phyloP scores from a whole-genome alignment of 2,113 vertebrate genomes.

The Apteryx owenii region DNA sequence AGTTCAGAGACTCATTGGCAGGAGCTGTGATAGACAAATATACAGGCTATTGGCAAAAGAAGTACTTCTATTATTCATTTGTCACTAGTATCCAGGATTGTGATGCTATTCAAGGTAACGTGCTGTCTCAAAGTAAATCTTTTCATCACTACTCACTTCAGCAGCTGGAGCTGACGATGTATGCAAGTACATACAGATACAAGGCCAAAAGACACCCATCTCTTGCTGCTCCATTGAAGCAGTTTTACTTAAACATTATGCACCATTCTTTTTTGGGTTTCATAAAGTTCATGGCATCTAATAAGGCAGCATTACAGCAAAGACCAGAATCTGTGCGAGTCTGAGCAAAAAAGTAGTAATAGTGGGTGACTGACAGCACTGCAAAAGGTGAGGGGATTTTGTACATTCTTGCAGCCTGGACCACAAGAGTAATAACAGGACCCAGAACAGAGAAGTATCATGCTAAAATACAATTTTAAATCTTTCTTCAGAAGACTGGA shows the following conservation, averaged over 20 bases:
- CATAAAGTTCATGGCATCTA: neutral
- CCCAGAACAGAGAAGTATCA: neutral
- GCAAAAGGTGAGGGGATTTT: neutral
- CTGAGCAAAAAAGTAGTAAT: neutral
- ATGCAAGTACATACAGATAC: neutral
- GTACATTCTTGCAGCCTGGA: neutral
- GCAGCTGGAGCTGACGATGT: neutral
- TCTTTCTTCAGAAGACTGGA: neutral
- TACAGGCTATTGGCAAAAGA: constrained; percentile 28
- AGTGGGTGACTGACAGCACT: neutral
- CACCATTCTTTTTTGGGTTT: neutral
- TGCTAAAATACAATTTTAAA: neutral
- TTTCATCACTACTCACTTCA: constrained; percentile 41
- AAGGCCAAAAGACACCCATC: neutral
- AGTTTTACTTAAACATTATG: neutral
- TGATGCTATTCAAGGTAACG: constrained; percentile 64
- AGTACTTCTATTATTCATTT: constrained; percentile 54
- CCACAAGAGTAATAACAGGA: neutral
- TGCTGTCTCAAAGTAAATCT: constrained; percentile 57
- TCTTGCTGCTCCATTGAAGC: neutral
- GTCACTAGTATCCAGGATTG: constrained; percentile 19
- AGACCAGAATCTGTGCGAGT: neutral
- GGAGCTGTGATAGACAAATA: constrained; percentile 32
- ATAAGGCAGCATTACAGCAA: neutral
- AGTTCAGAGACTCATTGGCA: constrained; percentile 34